Conservation (phyloP, 2,113 vertebrate species). For the Xerus inauris region DNA sequence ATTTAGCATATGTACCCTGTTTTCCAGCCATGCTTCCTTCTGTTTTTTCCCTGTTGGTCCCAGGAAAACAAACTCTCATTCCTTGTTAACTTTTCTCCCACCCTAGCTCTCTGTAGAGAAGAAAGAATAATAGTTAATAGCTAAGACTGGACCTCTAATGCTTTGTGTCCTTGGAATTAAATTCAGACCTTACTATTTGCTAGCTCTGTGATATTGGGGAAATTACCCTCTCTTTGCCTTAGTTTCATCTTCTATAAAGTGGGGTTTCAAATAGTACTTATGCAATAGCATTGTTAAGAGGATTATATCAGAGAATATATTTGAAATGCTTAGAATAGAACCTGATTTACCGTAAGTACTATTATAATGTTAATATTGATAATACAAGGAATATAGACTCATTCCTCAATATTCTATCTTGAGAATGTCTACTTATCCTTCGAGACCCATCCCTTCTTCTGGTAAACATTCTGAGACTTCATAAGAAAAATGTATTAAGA, state of each 20-base stretch:
- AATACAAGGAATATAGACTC: not conserved
- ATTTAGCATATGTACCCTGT: not conserved
- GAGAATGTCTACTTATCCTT: not conserved
- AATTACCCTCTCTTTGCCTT: not conserved
- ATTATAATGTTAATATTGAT: not conserved
- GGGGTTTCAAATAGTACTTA: not conserved
- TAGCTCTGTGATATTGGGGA: not conserved
- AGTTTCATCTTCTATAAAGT: not conserved
- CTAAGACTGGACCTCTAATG: not conserved
- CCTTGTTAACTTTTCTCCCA: not conserved
- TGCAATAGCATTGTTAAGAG: not conserved
- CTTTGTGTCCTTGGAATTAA: not conserved
- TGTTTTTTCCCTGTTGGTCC: not conserved
- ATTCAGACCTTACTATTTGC: not conserved
- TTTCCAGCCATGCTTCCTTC: not conserved
- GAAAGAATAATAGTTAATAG: not conserved
- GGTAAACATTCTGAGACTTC: not conserved
- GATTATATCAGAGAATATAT: not conserved
- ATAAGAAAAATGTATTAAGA: not conserved
- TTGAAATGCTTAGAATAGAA: not conserved
- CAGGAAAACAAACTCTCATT: not conserved
- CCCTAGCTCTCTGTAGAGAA: fast-evolving
- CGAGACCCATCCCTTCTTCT: not conserved
- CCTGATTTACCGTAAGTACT: not conserved
- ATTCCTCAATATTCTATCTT: not conserved